Evolutionary conservation across 2,797 vertebrate genomes (phyloP).

Genomic region (Cyclopterus lumpus): DNA sequence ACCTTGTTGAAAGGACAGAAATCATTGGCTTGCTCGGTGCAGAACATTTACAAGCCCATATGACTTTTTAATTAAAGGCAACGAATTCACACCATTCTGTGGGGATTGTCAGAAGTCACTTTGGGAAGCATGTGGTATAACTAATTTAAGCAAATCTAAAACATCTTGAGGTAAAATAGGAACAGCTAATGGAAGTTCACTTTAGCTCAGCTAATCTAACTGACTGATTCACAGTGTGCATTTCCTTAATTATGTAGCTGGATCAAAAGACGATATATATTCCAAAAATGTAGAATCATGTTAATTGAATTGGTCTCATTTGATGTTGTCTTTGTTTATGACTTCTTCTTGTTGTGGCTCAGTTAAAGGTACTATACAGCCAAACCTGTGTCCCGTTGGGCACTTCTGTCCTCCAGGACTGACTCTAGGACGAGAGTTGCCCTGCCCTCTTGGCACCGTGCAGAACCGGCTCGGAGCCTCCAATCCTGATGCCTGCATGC

Average conservation of each 20-base stretch:
- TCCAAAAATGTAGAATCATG: not conserved
- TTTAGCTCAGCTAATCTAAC: constrained; percentile 11
- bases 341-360: constrained; percentile 14
- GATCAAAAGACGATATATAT: not conserved
- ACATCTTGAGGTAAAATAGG: constrained; percentile 2
- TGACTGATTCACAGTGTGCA: not conserved
- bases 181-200: not conserved
- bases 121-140: not conserved
- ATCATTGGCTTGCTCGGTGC: not conserved
- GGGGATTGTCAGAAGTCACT: constrained; percentile 6
- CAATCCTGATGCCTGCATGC: constrained; percentile 79
- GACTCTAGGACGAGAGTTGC: constrained; percentile 76
- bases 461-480: constrained; percentile 80
- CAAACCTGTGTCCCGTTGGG: constrained; percentile 80
- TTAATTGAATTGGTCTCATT: not conserved
- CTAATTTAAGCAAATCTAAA: constrained; percentile 16
- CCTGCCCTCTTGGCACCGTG: constrained; percentile 86
- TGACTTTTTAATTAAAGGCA: constrained; percentile 18
- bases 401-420: constrained; percentile 86
- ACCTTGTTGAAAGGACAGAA: constrained; percentile 1
- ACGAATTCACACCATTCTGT: constrained; percentile 13
- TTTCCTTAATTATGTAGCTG: not conserved
- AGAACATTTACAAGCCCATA: not conserved
- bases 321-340: not conserved
- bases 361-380: constrained; percentile 79